Evolutionary conservation across 2,113 vertebrate genomes (phyloP).

Genomic region (Tragelaphus scriptus): DNA sequence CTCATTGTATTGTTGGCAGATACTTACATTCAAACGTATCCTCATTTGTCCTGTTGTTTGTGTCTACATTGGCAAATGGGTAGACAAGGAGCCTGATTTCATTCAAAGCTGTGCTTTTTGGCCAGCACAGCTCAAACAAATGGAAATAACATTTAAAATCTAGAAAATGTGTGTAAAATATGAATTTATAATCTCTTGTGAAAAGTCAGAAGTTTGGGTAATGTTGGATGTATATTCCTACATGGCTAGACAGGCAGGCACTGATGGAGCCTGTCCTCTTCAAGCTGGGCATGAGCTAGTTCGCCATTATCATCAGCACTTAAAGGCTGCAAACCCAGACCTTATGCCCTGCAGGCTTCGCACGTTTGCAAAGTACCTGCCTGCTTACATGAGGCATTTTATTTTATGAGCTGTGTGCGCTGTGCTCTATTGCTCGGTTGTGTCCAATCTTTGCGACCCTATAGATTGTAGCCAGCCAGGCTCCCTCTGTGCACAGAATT

Average conservation of each 20-base stretch:
- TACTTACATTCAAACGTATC: neutral
- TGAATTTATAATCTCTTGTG: neutral
- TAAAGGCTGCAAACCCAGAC: neutral
- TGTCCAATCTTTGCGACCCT: neutral
- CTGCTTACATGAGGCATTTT: neutral
- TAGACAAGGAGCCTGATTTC: neutral
- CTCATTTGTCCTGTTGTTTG: neutral
- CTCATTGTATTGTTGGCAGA: neutral
- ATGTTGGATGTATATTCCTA: neutral
- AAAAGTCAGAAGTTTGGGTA: neutral
- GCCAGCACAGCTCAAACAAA: neutral
- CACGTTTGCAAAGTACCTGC: neutral
- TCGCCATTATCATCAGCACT: neutral
- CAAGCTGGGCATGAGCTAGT: neutral
- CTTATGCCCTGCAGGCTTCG: neutral
- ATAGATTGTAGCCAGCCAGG: neutral
- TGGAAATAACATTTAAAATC: neutral
- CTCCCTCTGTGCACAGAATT: neutral
- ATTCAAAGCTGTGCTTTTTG: constrained; percentile 21
- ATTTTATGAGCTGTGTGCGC: neutral
- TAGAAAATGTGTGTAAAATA: neutral
- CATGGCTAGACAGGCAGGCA: neutral
- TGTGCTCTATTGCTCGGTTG: neutral
- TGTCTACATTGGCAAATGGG: neutral
- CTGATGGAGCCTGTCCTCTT: neutral